Conservation (phyloP, 2,113 vertebrate species). For the Polypterus senegalus region DNA sequence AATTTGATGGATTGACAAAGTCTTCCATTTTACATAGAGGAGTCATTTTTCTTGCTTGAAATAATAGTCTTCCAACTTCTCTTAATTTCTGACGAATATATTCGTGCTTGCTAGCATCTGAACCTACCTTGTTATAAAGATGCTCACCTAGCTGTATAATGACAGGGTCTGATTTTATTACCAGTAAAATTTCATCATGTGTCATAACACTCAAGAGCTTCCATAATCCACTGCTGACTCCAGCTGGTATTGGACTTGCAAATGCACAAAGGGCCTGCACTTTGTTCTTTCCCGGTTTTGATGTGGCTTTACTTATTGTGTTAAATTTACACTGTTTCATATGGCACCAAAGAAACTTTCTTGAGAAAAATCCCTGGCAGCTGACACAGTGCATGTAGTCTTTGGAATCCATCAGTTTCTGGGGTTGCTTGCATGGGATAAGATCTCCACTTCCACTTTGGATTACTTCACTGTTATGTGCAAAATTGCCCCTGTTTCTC, state of each 20-base stretch:
- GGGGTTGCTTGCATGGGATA: slow-evolving; percentile 19
- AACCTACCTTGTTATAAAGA: slow-evolving; percentile 7
- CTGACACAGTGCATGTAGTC: slow-evolving; percentile 27
- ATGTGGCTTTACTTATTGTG: too few relatives aligned
- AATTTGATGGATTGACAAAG: slow-evolving; percentile 13
- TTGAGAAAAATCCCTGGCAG: slow-evolving; percentile 16
- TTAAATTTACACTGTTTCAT: too few relatives aligned
- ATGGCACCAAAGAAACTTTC: too few relatives aligned
- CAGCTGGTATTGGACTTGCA: too few relatives aligned
- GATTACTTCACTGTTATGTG: slow-evolving; percentile 24
- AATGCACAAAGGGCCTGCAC: too few relatives aligned
- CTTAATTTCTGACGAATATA: slow-evolving; percentile 17
- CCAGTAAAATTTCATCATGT: too few relatives aligned
- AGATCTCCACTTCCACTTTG: slow-evolving; percentile 19
- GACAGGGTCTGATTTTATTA: not conserved
- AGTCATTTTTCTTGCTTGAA: slow-evolving; percentile 3
- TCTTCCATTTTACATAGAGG: slow-evolving; percentile 5
- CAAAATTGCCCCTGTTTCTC: slow-evolving; percentile 23
- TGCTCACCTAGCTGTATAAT: slow-evolving; percentile 6
- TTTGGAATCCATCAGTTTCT: slow-evolving; percentile 12
- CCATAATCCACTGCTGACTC: too few relatives aligned
- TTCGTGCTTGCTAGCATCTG: slow-evolving; percentile 10
- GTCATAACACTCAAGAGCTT: too few relatives aligned
- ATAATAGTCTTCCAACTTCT: slow-evolving; percentile 10
- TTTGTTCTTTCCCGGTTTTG: too few relatives aligned